Percentiles rank a stretch among this genome's conserved stretches.
phyloP scores from a whole-genome alignment of 2,888 invertebrate genomes.

The Xestia ashworthii region DNA sequence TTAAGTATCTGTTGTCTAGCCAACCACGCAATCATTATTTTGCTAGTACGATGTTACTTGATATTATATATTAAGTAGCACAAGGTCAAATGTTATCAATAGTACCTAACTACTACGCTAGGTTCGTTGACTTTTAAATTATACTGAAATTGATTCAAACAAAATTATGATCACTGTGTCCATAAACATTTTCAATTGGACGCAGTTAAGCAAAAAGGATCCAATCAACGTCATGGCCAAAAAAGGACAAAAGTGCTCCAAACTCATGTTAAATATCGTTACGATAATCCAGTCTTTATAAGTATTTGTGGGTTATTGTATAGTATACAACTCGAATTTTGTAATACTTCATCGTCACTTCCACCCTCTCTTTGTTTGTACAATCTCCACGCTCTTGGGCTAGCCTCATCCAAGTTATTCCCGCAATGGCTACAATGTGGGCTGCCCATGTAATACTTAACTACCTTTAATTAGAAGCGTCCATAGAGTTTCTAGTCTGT shows the following conservation, averaged over 20 bases:
- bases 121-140: not conserved
- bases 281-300: no score
- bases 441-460: not conserved
- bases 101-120: not conserved
- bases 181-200: not conserved
- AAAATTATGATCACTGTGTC: not conserved
- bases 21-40: not conserved
- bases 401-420: no score
- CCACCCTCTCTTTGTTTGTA: no score
- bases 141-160: not conserved
- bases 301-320: no score
- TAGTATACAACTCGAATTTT: not conserved
- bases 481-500: not conserved
- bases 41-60: not conserved
- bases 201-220: no score
- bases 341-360: no score
- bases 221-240: no score
- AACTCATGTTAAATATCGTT: no score
- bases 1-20: not conserved
- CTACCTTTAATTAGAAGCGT: not conserved
- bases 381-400: no score
- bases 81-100: slow-evolving; percentile 10
- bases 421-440: no score
- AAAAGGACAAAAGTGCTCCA: no score
- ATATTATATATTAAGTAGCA: not conserved